Conservation (phyloP, 1,140 invertebrate genomes). For the Drosophila elegans region DNA sequence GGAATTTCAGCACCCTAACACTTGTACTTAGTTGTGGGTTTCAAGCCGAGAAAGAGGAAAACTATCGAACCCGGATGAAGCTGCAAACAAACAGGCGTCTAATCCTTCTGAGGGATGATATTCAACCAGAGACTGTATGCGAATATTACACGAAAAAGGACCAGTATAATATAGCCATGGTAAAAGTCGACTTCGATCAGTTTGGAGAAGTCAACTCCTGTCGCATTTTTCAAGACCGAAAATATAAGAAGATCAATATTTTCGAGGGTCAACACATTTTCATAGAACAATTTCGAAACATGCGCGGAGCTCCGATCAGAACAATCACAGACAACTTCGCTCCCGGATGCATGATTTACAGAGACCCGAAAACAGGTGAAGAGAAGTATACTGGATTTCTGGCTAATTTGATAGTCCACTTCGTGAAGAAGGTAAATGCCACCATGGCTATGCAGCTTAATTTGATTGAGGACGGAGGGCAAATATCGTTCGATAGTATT, state of each 20-base stretch:
- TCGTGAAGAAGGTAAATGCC: conserved; percentile 43
- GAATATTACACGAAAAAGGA: conserved; percentile 17
- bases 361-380: conserved; percentile 3
- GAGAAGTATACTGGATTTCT: conserved; percentile 42
- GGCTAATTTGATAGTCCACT: conserved; percentile 36
- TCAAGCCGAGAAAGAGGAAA: conserved; percentile 28
- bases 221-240: conserved; percentile 16
- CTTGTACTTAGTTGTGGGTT: conserved; percentile 40
- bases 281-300: conserved; percentile 52
- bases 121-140: conserved; percentile 14
- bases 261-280: conserved; percentile 11
- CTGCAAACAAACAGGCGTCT: conserved; percentile 41
- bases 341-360: conserved; percentile 49
- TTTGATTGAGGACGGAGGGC: neutral
- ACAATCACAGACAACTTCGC: conserved; percentile 36
- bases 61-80: conserved; percentile 19
- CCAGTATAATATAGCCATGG: conserved; percentile 57
- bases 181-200: conserved; percentile 3
- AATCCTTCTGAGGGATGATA: conserved; percentile 2
- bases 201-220: conserved; percentile 22
- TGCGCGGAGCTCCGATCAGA: conserved; percentile 34
- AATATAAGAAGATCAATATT: conserved; percentile 9
- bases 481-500: conserved; percentile 15
- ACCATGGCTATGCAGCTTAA: conserved; percentile 4
- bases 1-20: conserved; percentile 35